Evolutionary conservation across 1,140 invertebrate genomes (phyloP).

Genomic region (Megalopta genalis): DNA sequence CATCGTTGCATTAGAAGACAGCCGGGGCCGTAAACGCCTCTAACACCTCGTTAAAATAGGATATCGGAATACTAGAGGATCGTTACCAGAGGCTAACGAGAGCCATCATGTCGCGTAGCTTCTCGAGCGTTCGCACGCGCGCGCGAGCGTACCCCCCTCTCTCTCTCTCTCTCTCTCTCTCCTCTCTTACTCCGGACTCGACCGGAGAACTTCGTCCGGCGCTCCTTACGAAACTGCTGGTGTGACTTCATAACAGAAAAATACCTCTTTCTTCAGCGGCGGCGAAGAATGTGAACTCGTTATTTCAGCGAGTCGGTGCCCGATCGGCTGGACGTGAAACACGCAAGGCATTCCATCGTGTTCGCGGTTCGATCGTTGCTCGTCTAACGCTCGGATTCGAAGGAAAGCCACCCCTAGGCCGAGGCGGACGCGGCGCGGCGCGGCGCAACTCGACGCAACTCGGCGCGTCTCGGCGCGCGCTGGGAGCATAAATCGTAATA

Average conservation of each 20-base stretch:
- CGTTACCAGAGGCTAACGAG: constrained; percentile 10
- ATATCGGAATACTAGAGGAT: not conserved
- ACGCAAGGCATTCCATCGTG: constrained; percentile 6
- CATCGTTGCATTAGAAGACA: not conserved
- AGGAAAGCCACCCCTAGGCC: not conserved
- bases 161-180: no score
- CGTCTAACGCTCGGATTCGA: not conserved
- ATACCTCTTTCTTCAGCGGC: constrained; percentile 32
- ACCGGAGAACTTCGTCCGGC: not conserved
- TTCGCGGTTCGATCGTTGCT: not conserved
- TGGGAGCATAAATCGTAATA: not conserved
- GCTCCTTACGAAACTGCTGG: constrained; percentile 30
- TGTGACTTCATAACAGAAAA: constrained; percentile 35
- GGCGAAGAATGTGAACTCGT: constrained; percentile 43
- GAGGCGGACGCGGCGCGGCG: no score
- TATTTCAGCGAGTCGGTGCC: constrained; percentile 29
- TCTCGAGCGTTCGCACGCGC: no score
- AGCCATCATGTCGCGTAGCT: not conserved
- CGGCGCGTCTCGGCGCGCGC: not conserved
- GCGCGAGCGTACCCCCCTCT: not conserved
- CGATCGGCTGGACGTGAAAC: constrained; percentile 4
- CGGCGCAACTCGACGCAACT: no score
- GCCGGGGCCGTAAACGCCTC: constrained; percentile 3
- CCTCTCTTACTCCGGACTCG: no score
- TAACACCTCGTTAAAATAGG: constrained; percentile 23